phyloP scores from a whole-genome alignment of 2,797 vertebrate genomes.

The Acomys russatus region DNA sequence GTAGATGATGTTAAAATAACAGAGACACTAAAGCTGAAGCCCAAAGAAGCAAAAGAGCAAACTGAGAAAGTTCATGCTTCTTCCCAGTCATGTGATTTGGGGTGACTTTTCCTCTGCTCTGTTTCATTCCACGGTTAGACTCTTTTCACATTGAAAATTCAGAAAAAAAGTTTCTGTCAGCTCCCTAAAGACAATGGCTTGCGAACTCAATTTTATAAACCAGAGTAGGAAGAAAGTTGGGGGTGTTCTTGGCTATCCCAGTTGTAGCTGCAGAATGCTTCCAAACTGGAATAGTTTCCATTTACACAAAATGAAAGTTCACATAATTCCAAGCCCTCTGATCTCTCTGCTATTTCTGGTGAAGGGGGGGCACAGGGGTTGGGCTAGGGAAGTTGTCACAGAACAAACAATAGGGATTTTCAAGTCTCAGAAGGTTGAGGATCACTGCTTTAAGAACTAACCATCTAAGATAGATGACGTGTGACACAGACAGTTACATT shows the following conservation, averaged over 20 bases:
- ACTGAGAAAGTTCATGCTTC: background rate
- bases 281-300: conserved; percentile 33
- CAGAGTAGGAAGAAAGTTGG: background rate
- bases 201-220: conserved; percentile 35
- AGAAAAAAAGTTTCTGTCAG: conserved; percentile 36
- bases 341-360: background rate
- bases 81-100: conserved; percentile 9
- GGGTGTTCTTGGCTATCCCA: conserved; percentile 1
- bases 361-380: background rate
- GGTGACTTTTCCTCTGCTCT: background rate
- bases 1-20: conserved; percentile 38
- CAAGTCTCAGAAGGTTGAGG: conserved; percentile 62
- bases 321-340: conserved; percentile 14
- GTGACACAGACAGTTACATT: conserved; percentile 68
- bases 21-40: conserved; percentile 37
- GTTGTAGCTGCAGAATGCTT: conserved; percentile 45
- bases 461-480: conserved; percentile 67
- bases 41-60: conserved; percentile 31
- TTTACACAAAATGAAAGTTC: conserved; percentile 61
- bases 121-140: background rate
- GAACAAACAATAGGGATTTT: conserved; percentile 67
- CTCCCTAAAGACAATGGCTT: conserved; percentile 46
- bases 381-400: conserved; percentile 63
- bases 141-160: conserved; percentile 62
- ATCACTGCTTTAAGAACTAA: conserved; percentile 75